Percentiles rank a stretch among this genome's conserved stretches.
phyloP scores from a whole-genome alignment of 2,888 invertebrate species.

The Drosophila neotestacea region DNA sequence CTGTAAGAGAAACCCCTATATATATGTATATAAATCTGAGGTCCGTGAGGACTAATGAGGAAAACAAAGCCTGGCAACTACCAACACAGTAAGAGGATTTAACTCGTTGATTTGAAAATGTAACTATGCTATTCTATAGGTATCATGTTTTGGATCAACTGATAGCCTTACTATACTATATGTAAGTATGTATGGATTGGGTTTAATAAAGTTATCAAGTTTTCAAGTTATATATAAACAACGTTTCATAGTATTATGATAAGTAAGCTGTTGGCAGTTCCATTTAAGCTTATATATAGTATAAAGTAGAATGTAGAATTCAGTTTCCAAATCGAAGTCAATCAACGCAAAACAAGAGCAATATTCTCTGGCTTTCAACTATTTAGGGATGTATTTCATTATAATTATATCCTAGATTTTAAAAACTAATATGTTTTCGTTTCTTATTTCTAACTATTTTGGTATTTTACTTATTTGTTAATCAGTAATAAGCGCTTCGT shows the following conservation, averaged over 20 bases:
- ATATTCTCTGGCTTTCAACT: slow-evolving; percentile 24
- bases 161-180: slow-evolving; percentile 37
- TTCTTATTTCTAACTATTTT: slow-evolving; percentile 51
- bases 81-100: slow-evolving; percentile 14
- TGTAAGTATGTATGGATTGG: slow-evolving; percentile 4
- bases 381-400: background rate
- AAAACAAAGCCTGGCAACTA: slow-evolving; percentile 17
- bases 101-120: slow-evolving; percentile 8
- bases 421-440: slow-evolving; percentile 45
- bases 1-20: slow-evolving; percentile 7
- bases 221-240: slow-evolving; percentile 24
- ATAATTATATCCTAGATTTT: slow-evolving; percentile 28
- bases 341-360: slow-evolving; percentile 47
- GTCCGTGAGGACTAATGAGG: background rate
- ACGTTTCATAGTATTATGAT: slow-evolving; percentile 25
- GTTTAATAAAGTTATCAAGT: background rate
- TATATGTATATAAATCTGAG: slow-evolving; percentile 1
- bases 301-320: slow-evolving; percentile 44
- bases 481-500: slow-evolving; percentile 77
- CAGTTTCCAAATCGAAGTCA: slow-evolving; percentile 51
- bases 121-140: slow-evolving; percentile 27
- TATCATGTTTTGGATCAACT: slow-evolving; percentile 51
- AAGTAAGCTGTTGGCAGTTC: slow-evolving; percentile 58
- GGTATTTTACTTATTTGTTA: slow-evolving; percentile 62
- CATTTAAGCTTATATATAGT: slow-evolving; percentile 40